Evolutionary conservation across 2,888 invertebrate species (phyloP), one percentile per base, ranked within the genome.

Genomic region (Spodoptera littoralis): DNA sequence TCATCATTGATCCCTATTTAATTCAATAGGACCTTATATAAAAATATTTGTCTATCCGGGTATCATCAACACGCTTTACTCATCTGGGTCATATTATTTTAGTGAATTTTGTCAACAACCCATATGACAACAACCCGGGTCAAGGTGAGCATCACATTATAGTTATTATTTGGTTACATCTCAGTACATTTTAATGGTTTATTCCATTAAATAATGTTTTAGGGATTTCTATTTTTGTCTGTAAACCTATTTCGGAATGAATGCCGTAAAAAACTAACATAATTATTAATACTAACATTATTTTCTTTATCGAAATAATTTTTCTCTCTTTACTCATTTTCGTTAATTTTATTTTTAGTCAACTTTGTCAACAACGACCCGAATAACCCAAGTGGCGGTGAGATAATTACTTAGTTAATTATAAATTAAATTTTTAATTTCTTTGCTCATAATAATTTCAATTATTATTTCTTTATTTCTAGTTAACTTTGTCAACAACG

Each of bases 21-120:
- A 36, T 9, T 36, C 2, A 36, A 36, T 8, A 36, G 36, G 36
- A 36, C 36, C 36, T 36, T 36, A 36, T 36, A 36, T 36, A 9
- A 9, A 36, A 36, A 36, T 36, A 36, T 36, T 9, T 36, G 36
- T 36, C 9, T 36, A 9, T 36, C 36, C 36, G 36, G 4, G 42
- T 27, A 43, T 2, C 47, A 12, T 4, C 11, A 55, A 55, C 18
- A 18, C 43, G 47, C 60, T 43, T 60, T 45, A 24, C 50, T 54
- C 54, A 47, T 11, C 27, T 50, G 22, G 22, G 45, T 47, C 2
- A 22, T 51, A 55, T 69, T 51, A 50, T 61, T 68, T 18, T 60
- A 68, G 66, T 41, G 50, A 30, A 69, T 41, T 5, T 47, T 67
- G 48, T 67, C 1, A 60, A 60, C 54, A 43, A 61, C 13, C 47